Evolutionary conservation across 2,797 vertebrate species (phyloP).

Genomic region (Myotis planiceps): DNA sequence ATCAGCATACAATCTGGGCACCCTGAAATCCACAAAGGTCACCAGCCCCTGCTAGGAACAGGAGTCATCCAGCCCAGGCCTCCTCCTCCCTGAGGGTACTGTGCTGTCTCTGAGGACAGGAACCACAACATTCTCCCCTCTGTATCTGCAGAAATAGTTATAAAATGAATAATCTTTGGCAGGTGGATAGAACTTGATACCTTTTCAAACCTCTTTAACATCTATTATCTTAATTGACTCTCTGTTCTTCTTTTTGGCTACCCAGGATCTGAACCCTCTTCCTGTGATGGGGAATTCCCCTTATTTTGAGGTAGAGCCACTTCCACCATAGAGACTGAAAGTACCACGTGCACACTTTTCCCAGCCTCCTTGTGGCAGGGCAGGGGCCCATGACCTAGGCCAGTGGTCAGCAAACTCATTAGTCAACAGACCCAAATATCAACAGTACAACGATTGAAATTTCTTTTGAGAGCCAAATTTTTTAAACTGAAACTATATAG

Average conservation of each 20-base stretch:
- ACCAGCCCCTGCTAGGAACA: not conserved
- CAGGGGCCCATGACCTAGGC: not conserved
- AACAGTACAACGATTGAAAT: no score
- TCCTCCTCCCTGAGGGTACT: not conserved
- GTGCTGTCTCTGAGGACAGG: not conserved
- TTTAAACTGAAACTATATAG: no score
- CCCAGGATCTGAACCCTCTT: slow-evolving; percentile 29
- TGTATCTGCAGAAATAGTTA: not conserved
- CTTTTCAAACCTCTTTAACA: slow-evolving; percentile 15
- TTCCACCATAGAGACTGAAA: not conserved
- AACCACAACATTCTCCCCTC: not conserved
- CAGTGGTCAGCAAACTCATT: no score
- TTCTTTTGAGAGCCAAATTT: no score
- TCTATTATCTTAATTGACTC: not conserved
- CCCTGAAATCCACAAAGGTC: not conserved
- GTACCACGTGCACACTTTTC: not conserved
- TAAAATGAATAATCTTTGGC: not conserved
- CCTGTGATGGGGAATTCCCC: slow-evolving; percentile 38
- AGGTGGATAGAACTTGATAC: not conserved
- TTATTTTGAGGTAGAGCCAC: not conserved
- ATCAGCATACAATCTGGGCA: not conserved
- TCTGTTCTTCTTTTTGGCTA: slow-evolving; percentile 56
- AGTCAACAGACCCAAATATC: no score
- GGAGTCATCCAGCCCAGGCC: not conserved
- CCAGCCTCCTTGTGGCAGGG: not conserved